Evolutionary conservation across 2,888 invertebrate species (phyloP).

Genomic region (Allacma fusca): DNA sequence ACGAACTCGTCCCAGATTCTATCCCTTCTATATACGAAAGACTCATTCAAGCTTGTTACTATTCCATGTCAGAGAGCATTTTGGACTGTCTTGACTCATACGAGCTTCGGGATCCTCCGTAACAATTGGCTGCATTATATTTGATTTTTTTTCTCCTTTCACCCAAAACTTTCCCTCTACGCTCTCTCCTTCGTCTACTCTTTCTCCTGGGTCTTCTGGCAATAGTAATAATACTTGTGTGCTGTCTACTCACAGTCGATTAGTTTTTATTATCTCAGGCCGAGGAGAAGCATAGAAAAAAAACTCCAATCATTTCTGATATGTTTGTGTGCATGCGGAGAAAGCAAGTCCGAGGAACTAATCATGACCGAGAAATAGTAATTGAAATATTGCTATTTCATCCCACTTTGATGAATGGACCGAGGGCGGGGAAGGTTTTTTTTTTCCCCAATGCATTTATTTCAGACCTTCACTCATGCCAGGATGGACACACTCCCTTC

Average conservation of each 20-base stretch:
- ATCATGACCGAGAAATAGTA: not conserved
- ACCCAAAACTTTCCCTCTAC: not conserved
- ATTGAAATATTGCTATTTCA: slow-evolving; percentile 15
- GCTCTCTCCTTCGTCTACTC: not conserved
- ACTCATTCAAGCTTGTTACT: not conserved
- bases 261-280: slow-evolving; percentile 33
- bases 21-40: not conserved
- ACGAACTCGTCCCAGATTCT: slow-evolving; percentile 2
- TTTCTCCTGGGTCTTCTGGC: not conserved
- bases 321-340: not conserved
- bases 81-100: not conserved
- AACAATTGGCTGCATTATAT: slow-evolving; percentile 17
- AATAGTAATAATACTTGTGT: slow-evolving; percentile 4
- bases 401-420: not conserved
- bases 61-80: slow-evolving; percentile 11
- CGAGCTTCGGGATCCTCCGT: not conserved
- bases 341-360: not conserved
- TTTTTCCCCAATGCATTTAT: not conserved
- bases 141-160: not conserved
- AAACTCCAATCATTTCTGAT: slow-evolving; percentile 8
- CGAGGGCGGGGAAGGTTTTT: too few species aligned
- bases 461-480: not conserved
- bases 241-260: slow-evolving; percentile 29
- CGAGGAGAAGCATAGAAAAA: not conserved
- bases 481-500: too few species aligned